Evolutionary conservation across 2,888 invertebrate species (phyloP), one percentile per base, ranked within the genome.

Genomic region (Panopea generosa): DNA sequence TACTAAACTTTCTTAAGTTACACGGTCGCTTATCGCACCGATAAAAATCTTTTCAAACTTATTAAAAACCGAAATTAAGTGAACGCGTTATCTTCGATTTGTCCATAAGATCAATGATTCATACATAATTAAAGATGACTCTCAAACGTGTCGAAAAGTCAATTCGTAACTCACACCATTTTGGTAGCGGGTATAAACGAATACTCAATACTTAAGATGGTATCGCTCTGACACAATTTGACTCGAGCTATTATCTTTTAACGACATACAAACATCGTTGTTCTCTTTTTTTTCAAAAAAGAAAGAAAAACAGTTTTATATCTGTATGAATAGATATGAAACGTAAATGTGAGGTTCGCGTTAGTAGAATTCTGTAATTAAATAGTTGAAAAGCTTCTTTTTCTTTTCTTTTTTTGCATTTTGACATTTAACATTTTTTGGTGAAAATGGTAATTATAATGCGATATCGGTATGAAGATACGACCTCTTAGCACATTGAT

Each of bases 181-280:
- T 45, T 38, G 16, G 47, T 29, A 6, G 20, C 20, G 9, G 2
- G 16, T 65, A 29, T 53, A 65, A 29, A 40, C 27, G 66, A 66
- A 45, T 29, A 33, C 29, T 29, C 45, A 38, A 43, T 45, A 33
- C 16, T 61, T 53, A 24, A 61, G 68, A 69, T 69, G 26, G 52
- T 69, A 69, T 69, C 68, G 27, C 20, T 20, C 1, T 61, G 68
- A 61, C 68, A 69, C 68, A 61, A 38, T 69, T 68, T 69, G 68
- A 69, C 68, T 69, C 61, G 43, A 61, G 29, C 20, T 20, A 53
- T 52, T 60, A 45, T 29, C 29, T 27, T 53, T 26, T 52, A 53
- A 53, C 16, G 33, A 33, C 11, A 33, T 33, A 7, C 33, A 33
- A 33, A 33, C 33, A 11, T 33, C n/a, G n/a, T n/a, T n/a, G n/a